phyloP scores from a whole-genome alignment of 2,113 vertebrate genomes.

The Paedocypris sp. region DNA sequence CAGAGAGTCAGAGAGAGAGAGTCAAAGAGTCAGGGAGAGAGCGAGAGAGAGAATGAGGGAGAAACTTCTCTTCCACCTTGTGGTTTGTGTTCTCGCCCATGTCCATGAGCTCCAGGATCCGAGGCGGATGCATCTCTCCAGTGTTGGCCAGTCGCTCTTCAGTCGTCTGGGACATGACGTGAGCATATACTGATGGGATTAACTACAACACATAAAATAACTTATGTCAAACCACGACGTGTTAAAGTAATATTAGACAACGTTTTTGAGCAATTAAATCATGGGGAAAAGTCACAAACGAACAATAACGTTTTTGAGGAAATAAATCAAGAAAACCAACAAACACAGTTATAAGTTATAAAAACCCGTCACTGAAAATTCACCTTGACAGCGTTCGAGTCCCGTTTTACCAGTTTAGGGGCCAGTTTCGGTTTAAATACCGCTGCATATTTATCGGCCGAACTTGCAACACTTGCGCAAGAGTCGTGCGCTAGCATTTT shows the following conservation, averaged over 20 bases:
- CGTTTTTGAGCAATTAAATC: no score
- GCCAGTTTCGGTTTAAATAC: constrained; percentile 45
- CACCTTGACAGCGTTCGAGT: constrained; percentile 46
- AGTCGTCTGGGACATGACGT: constrained; percentile 69
- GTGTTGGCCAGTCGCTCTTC: constrained; percentile 62
- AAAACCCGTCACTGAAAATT: neutral
- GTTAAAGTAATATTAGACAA: no score
- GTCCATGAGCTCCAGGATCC: constrained; percentile 63
- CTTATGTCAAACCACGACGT: no score
- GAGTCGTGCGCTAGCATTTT: constrained; percentile 43
- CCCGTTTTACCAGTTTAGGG: constrained; percentile 43
- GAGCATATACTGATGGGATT: constrained; percentile 72
- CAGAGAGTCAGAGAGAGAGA: no score
- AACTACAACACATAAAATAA: constrained; percentile 62
- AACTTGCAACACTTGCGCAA: constrained; percentile 30
- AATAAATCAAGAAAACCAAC: no score
- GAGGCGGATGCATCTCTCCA: constrained; percentile 49
- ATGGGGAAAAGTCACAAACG: no score
- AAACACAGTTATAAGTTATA: neutral
- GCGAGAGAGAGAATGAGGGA: no score
- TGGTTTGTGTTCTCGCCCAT: constrained; percentile 61
- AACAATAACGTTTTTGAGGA: no score
- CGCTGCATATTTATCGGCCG: constrained; percentile 33
- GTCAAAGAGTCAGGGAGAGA: no score
- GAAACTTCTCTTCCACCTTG: constrained; percentile 61